Evolutionary conservation across 2,113 vertebrate species (phyloP), one percentile per base, ranked within the genome.

Genomic region (Nannospalax galili): DNA sequence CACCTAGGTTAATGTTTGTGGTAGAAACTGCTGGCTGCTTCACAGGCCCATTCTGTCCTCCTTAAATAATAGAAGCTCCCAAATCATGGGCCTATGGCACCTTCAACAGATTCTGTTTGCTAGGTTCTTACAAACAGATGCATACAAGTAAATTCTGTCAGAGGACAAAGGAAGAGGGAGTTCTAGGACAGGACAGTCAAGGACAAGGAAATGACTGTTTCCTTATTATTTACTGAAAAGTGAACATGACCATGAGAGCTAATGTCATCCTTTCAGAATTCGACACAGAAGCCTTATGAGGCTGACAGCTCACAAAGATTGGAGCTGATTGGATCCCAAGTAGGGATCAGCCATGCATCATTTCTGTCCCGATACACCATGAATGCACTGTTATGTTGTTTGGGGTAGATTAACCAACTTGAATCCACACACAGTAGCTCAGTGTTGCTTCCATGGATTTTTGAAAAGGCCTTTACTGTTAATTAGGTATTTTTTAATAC

Each of bases 1-100:
- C 81, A 70, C 62, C 42, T 42, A 28, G 16, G 64, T 88, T 92
- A 81, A 78, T 77, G 37, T 74, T 88, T 91, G n/a, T 74, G 70
- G 37, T 64, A 91, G 73, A 91, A 94, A 87, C 48, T 52, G 0
- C 75, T 74, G 32, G 32, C 85, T 77, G 37, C 8, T 26, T 86
- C 56, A 35, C 0, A 4, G 17, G 42, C 65, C 60, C 42, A 67
- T 52, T 52, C 60, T 77, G 58, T 10, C 40, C 42, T 89, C 32
- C 37, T 62, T 73, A 74, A 60, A n/a, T 73, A 40, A 87, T 87
- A 7, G 56, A 73, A 30, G 20, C 60, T 67, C 48, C 64, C 10
- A 37, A 64, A 42, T 56, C 78, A 7, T 42, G 42, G 52, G 37
- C 15, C 35, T 28, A 32, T 86, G 78, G 28, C 37, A 28, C 28